A percentile compares a stretch with the other conserved stretches of the same genome.
phyloP scores from a whole-genome alignment of 2,113 vertebrate genomes.

The Pedetes capensis region DNA sequence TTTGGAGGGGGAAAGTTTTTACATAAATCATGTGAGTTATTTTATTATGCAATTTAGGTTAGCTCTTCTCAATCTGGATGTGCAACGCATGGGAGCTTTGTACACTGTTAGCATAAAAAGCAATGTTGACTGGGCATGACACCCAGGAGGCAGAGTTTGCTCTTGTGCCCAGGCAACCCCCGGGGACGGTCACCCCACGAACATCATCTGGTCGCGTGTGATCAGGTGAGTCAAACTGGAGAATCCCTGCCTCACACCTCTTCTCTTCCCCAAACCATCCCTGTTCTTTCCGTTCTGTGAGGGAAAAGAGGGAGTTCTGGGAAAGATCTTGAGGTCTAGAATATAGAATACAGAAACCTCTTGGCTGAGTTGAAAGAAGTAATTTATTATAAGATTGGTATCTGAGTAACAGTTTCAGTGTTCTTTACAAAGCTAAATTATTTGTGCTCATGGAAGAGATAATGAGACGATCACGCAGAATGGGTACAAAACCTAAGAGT shows the following conservation, averaged over 20 bases:
- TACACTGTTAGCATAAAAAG: accelerated
- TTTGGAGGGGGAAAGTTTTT: background rate
- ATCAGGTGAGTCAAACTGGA: no score
- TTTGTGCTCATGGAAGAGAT: conserved; percentile 10
- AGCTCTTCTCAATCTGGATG: background rate
- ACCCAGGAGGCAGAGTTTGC: background rate
- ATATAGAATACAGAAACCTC: background rate
- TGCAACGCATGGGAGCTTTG: accelerated
- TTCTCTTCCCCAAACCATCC: background rate
- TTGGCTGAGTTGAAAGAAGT: background rate
- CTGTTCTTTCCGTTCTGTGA: background rate
- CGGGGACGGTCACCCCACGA: background rate
- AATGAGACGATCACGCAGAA: background rate
- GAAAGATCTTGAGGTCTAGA: background rate
- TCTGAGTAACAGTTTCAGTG: background rate
- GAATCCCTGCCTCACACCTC: background rate
- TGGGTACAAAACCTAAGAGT: background rate
- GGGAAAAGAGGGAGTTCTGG: background rate
- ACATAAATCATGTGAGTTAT: background rate
- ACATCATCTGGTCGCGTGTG: background rate
- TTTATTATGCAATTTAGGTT: background rate
- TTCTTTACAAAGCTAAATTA: background rate
- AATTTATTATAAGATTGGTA: accelerated
- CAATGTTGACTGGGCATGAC: background rate
- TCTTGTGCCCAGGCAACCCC: accelerated